These are phyloP conservation scores for Erpornis zantholeuca DNA, from an alignment of 2,113 vertebrate genomes.

Conservation along the genomic window DNA sequence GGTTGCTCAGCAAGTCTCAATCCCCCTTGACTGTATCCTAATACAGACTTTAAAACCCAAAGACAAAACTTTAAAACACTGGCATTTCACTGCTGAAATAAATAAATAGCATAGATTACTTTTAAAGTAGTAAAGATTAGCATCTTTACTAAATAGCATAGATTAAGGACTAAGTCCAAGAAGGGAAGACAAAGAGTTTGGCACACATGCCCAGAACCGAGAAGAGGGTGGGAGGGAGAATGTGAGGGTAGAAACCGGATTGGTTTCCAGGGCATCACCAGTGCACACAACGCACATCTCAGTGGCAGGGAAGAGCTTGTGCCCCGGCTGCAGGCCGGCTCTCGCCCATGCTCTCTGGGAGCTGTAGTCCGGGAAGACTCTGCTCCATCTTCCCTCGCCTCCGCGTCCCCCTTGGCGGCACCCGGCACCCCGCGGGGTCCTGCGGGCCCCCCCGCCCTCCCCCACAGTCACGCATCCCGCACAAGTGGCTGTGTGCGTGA, in stretches of 20 bases:
- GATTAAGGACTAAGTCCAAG: background rate
- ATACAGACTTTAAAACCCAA: background rate
- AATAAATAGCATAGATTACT: background rate
- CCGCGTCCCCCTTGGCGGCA: background rate
- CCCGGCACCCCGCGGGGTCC: background rate
- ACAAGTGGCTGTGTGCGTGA: background rate
- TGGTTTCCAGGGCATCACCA: background rate
- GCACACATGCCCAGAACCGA: background rate
- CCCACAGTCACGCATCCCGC: background rate
- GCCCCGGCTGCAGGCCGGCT: background rate
- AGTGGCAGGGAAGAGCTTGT: fast-evolving
- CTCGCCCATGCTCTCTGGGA: background rate
- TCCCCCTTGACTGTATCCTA: background rate
- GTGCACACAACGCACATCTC: background rate
- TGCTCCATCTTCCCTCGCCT: slow-evolving; percentile 25
- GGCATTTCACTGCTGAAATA: background rate
- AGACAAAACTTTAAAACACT: background rate
- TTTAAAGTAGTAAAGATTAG: too few relatives aligned
- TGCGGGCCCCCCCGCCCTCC: background rate
- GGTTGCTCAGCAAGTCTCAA: background rate
- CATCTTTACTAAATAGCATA: background rate
- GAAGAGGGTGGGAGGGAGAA: background rate
- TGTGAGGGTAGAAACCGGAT: background rate
- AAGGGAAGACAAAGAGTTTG: slow-evolving; percentile 7
- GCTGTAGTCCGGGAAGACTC: slow-evolving; percentile 40